A percentile compares a stretch with the other conserved stretches of the same genome.
Evolutionary conservation across 1,140 invertebrate genomes (phyloP).

Genomic region (Gyrodactylus salaris): DNA sequence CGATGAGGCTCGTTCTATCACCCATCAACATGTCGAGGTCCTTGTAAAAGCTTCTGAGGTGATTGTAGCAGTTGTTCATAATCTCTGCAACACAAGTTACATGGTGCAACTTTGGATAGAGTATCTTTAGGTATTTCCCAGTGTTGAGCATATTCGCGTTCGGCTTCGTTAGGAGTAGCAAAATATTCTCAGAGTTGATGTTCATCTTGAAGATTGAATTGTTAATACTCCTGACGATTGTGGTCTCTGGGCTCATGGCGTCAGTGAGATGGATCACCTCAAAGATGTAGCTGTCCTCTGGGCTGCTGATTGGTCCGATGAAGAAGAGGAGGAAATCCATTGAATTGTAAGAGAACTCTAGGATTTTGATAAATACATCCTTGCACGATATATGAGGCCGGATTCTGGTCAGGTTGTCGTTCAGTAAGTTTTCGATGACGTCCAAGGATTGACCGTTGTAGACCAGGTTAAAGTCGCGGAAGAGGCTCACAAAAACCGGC

Average conservation of each 20-base stretch:
- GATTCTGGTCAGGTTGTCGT: background rate
- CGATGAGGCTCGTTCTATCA: background rate
- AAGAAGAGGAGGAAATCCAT: background rate
- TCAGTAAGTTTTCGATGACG: background rate
- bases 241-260: background rate
- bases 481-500: background rate
- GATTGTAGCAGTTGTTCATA: background rate
- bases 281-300: background rate
- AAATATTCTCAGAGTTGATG: background rate
- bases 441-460: background rate
- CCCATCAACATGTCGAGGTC: background rate
- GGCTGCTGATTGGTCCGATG: background rate
- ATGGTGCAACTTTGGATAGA: background rate
- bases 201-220: background rate
- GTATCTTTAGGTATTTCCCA: background rate
- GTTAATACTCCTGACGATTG: background rate
- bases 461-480: background rate
- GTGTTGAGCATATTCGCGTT: background rate
- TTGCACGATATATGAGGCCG: background rate
- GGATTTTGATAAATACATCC: background rate
- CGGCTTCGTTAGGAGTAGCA: background rate
- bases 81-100: background rate
- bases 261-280: background rate
- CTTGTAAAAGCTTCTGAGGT: background rate
- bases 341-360: background rate